phyloP scores from a whole-genome alignment of 2,113 vertebrate genomes.

The Microtus richardsoni region DNA sequence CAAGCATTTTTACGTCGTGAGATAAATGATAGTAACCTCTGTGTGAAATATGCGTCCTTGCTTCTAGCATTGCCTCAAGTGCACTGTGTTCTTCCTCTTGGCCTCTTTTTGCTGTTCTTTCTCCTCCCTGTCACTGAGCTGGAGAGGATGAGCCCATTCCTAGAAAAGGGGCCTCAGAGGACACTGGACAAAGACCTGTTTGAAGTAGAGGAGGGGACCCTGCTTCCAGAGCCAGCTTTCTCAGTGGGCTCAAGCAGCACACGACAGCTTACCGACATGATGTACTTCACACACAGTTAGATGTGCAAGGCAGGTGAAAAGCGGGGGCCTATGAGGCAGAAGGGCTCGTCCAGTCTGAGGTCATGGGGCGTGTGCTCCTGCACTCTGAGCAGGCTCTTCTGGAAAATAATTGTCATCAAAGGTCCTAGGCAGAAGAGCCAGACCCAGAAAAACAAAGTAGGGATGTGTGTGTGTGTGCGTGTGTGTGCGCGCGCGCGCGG shows the following conservation, averaged over 20 bases:
- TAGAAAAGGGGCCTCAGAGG: not conserved
- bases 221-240: not conserved
- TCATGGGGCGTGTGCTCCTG: not conserved
- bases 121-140: not conserved
- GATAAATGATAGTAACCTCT: not conserved
- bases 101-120: not conserved
- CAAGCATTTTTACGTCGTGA: not conserved
- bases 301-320: accelerated
- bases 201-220: not conserved
- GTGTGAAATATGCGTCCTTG: not conserved
- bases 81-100: not conserved
- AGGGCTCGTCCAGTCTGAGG: not conserved
- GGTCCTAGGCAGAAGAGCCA: not conserved
- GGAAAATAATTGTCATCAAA: not conserved
- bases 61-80: not conserved
- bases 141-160: not conserved
- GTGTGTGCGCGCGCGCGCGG: not conserved
- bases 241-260: not conserved
- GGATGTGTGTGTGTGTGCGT: too few relatives aligned
- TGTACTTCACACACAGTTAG: accelerated
- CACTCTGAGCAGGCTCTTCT: not conserved
- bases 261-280: too few relatives aligned
- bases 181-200: not conserved
- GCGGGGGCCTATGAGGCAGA: too few relatives aligned
- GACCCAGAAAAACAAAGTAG: not conserved